Evolutionary conservation across 1,140 invertebrate species (phyloP).

Genomic region (Calycopis cecrops): DNA sequence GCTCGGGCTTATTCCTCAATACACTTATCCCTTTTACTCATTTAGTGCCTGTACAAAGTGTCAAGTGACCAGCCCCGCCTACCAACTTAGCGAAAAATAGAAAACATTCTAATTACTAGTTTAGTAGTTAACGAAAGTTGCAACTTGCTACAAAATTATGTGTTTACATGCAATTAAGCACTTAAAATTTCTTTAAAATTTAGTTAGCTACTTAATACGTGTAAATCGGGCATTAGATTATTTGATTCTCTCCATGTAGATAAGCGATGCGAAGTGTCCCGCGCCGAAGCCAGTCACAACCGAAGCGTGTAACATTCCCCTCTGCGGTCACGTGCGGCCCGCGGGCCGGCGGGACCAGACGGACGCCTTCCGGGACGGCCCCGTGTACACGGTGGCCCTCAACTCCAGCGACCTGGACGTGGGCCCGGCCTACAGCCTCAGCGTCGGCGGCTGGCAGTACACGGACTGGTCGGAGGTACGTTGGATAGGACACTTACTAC

Average conservation of each 20-base stretch:
- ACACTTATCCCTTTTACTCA: too few relatives aligned
- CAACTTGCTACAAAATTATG: too few relatives aligned
- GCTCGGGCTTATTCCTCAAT: too few relatives aligned
- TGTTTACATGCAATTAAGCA: too few relatives aligned
- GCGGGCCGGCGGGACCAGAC: conserved; percentile 39
- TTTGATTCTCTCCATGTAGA: conserved; percentile 33
- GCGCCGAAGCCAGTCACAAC: conserved; percentile 45
- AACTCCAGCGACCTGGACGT: conserved; percentile 48
- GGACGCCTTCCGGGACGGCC: conserved; percentile 55
- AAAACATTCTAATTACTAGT: too few relatives aligned
- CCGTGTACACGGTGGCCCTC: conserved; percentile 53
- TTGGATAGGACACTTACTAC: conserved; percentile 7
- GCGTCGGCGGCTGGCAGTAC: conserved; percentile 49
- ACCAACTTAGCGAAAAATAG: too few relatives aligned
- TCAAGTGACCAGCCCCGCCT: too few relatives aligned
- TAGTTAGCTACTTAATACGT: too few relatives aligned
- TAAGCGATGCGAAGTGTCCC: conserved; percentile 59
- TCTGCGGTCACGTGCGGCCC: conserved; percentile 37
- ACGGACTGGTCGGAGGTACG: conserved; percentile 65
- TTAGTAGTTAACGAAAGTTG: too few relatives aligned
- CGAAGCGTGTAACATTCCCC: conserved; percentile 53
- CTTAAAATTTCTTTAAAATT: too few relatives aligned
- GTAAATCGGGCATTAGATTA: too few relatives aligned
- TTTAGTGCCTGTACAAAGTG: too few relatives aligned
- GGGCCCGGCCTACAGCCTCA: conserved; percentile 56